Base-by-base conservation (phyloP, 1,140 invertebrate species). In the Atta colombica region DNA sequence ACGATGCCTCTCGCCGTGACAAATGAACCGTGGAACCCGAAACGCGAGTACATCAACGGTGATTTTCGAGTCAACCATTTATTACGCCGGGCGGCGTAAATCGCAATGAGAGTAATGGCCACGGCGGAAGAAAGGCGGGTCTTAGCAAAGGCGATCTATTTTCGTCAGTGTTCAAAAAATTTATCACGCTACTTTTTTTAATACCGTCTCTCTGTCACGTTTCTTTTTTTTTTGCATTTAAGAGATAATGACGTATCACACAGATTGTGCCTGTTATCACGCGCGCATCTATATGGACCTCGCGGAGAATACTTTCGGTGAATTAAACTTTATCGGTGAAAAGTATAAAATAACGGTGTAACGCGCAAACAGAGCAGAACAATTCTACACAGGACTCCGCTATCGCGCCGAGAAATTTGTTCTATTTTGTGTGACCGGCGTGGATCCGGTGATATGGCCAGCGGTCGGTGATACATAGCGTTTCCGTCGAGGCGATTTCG, bases 391-490 rank as follows among this genome's bases (percentile, higher is more conserved):
- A 60, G 49, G 74, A 75, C 60, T 25, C 51, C 65, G 65, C 65
- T 87, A 87, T 87, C 85, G 85, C 77, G 65, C 49, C 77, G 77
- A 87, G 85, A 87, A 87, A 87, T 87, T 87, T 87, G 77, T 82
- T 87, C 85, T 87, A 87, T 87, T 87, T 82, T 87, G 85, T 82
- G 85, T 82, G 66, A 87, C 65, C 77, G 66, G 85, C 77, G 77
- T 82, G 85, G 85, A 87, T 87, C 77, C 85, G 77, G 77, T 87
- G 85, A 87, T 87, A 87, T 87, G 77, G 63, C 53, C 55, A 77
- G 78, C 58, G 66, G 85, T 87, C 78, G 77, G 85, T 87, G 85
- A 87, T 81, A 87, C 85, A 87, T 81, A 87, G 85, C 77, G 66
- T 69, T 87, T 87, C 85, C 85, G 85, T 63, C 77, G 85, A 68